Percentiles rank a stretch among this genome's conserved stretches.
Conservation (phyloP, 2,113 vertebrate species). For the Bambusicola thoracicus region DNA sequence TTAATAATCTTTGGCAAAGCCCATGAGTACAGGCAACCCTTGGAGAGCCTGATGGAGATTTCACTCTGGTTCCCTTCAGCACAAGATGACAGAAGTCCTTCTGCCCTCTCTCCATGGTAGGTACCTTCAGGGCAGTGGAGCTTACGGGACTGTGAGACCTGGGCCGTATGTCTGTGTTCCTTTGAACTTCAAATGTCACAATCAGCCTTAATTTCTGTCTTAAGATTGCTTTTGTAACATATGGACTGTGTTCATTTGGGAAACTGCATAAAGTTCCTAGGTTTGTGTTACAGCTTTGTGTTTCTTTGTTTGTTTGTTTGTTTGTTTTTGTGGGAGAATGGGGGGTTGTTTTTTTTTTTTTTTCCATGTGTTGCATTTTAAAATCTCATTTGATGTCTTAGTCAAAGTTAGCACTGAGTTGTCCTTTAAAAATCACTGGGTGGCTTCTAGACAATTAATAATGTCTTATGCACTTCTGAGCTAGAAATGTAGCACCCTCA, state of each 20-base stretch:
- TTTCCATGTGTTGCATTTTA: fast-evolving
- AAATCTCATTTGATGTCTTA: not conserved
- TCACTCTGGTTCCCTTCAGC: conserved; percentile 1
- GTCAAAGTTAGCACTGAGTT: not conserved
- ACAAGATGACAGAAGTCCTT: conserved; percentile 11
- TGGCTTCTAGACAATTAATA: not conserved
- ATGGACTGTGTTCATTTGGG: not conserved
- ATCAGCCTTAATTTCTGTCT: not conserved
- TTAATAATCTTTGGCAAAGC: not conserved
- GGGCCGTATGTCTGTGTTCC: not conserved
- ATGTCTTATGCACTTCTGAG: not conserved
- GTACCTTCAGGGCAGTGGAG: not conserved
- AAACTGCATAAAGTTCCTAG: not conserved
- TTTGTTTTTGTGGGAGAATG: not conserved
- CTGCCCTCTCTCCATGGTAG: not conserved
- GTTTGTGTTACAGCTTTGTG: not conserved
- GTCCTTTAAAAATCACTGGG: not conserved
- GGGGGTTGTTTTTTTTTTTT: not conserved
- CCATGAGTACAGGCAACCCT: not conserved
- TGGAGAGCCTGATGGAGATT: not conserved
- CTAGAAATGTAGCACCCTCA: not conserved
- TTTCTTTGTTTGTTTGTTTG: fast-evolving
- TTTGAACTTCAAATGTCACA: conserved; percentile 16
- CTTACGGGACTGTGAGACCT: not conserved
- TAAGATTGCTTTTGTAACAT: not conserved